Conservation (phyloP, 2,797 vertebrate genomes). For the Pelochelys cantorii region DNA sequence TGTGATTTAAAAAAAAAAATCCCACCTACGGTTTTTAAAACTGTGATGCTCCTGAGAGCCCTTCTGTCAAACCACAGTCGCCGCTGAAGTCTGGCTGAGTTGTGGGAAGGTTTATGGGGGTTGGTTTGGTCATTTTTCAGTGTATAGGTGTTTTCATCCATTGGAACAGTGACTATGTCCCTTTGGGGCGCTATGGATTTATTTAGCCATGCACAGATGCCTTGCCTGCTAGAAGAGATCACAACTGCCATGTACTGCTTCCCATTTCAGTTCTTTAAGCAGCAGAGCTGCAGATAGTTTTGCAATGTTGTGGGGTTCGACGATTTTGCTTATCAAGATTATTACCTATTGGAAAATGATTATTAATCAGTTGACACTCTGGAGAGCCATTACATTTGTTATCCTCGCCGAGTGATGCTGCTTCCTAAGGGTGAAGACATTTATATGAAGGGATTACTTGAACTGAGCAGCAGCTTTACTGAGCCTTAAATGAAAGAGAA, state of each 20-base stretch:
- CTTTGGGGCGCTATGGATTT: rapidly evolving
- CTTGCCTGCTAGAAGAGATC: neutral
- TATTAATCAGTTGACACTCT: neutral
- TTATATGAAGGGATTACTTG: constrained; percentile 52
- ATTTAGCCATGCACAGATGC: neutral
- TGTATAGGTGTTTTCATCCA: neutral
- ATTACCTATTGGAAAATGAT: neutral
- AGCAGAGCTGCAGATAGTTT: neutral
- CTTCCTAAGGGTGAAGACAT: rapidly evolving
- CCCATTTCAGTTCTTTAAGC: neutral
- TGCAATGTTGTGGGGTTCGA: neutral
- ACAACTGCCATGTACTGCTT: neutral
- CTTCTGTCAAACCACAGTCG: neutral
- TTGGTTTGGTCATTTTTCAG: rapidly evolving
- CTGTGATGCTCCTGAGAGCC: neutral
- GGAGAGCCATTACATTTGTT: rapidly evolving
- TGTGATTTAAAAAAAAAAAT: rapidly evolving
- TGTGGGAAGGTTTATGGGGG: neutral
- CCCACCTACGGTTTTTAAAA: neutral
- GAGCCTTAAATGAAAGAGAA: constrained; percentile 74
- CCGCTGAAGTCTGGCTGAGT: neutral
- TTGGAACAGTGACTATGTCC: rapidly evolving
- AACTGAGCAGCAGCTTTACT: constrained; percentile 60
- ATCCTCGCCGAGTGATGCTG: neutral
- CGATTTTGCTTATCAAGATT: neutral